Evolutionary conservation across 1,140 invertebrate species (phyloP).

Genomic region (Calephelis nemesis): DNA sequence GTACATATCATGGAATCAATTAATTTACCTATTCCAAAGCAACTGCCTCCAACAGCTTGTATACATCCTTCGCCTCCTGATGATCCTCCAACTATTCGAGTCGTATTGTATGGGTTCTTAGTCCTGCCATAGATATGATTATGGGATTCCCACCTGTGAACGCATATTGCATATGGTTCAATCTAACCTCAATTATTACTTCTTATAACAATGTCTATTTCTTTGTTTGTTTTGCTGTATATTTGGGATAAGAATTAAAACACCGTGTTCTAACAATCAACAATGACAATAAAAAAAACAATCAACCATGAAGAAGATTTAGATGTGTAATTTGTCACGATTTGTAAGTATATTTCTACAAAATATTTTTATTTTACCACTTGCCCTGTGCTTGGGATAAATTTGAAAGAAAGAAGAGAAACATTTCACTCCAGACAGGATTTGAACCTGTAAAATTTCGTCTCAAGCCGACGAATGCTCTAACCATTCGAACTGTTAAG

Average conservation of each 20-base stretch:
- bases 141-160: constrained; percentile 88
- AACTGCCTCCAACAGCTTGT: constrained; percentile 84
- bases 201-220: background rate
- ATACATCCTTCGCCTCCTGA: constrained; percentile 89
- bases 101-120: constrained; percentile 93
- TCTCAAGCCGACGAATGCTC: too few relatives aligned
- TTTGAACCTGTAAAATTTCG: too few relatives aligned
- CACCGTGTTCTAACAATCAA: too few relatives aligned
- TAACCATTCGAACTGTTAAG: too few relatives aligned
- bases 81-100: constrained; percentile 92
- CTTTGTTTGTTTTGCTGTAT: background rate
- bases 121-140: constrained; percentile 95
- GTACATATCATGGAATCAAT: background rate
- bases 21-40: constrained; percentile 85
- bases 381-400: too few relatives aligned
- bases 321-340: too few relatives aligned
- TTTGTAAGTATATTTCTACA: too few relatives aligned
- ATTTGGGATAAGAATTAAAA: background rate
- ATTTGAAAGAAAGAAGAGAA: too few relatives aligned
- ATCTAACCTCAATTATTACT: background rate
- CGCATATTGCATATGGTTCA: background rate
- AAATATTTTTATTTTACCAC: too few relatives aligned
- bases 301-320: too few relatives aligned
- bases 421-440: too few relatives aligned
- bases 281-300: too few relatives aligned